These are phyloP conservation scores for Brachionus plicatilis DNA, from an alignment of 1,140 invertebrate genomes.

Conservation along the genomic window DNA sequence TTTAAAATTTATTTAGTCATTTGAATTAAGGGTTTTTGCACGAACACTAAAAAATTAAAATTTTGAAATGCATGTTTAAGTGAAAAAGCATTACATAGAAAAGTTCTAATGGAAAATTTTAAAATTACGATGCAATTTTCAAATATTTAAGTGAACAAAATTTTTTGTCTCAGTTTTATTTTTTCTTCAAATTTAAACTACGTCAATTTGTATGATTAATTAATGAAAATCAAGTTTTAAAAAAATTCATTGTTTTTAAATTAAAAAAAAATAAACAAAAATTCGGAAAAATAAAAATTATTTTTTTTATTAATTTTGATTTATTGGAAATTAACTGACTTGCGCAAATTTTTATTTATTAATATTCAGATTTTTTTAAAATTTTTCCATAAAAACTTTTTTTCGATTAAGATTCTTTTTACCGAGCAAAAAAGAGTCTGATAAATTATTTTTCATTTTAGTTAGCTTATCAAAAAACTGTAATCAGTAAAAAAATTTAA, in stretches of 20 bases:
- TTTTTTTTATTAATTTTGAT: neutral
- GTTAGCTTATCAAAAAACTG: neutral
- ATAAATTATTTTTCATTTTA: neutral
- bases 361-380: no score
- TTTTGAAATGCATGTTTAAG: neutral
- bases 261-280: neutral
- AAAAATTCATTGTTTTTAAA: neutral
- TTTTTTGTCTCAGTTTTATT: neutral
- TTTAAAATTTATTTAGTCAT: conserved; percentile 34
- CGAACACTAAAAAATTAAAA: neutral
- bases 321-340: neutral
- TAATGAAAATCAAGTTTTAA: neutral
- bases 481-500: neutral
- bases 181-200: neutral
- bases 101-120: neutral
- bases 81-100: neutral
- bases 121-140: conserved; percentile 26
- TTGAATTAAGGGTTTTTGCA: neutral
- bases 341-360: neutral
- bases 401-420: no score
- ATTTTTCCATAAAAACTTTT: no score
- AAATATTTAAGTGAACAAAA: neutral
- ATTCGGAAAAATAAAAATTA: neutral
- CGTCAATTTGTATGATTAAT: neutral
- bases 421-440: no score